A percentile compares a stretch with the other conserved stretches of the same genome.
Conservation (phyloP, 2,113 vertebrate genomes). For the Ginglymostoma cirratum region DNA sequence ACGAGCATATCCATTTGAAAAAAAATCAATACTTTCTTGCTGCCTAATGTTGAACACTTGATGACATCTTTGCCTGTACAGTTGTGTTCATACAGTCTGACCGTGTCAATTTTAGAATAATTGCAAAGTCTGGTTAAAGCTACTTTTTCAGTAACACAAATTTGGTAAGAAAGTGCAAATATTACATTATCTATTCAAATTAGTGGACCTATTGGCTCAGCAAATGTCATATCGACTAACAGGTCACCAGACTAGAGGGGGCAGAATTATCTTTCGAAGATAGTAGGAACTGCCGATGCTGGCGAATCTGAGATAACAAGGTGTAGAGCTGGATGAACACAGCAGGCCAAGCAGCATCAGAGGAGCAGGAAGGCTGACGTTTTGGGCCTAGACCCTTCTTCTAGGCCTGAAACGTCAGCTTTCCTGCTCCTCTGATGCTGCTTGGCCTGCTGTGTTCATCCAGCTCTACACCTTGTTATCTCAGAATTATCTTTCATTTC, state of each 20-base stretch:
- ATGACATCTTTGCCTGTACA: not conserved
- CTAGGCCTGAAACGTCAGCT: no score
- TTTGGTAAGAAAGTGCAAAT: not conserved
- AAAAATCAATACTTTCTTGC: not conserved
- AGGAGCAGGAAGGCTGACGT: no score
- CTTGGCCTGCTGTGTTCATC: no score
- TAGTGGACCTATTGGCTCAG: not conserved
- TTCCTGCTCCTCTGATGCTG: no score
- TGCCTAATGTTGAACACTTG: not conserved
- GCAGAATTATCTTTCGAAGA: not conserved
- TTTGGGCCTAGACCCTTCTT: no score
- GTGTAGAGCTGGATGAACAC: no score
- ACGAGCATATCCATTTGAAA: not conserved
- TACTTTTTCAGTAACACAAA: not conserved
- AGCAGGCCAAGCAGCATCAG: no score
- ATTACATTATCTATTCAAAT: not conserved
- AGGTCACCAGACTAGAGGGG: not conserved
- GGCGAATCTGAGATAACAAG: no score
- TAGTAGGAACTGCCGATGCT: no score
- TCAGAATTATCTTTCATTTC: not conserved
- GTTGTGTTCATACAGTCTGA: not conserved
- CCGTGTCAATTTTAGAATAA: not conserved
- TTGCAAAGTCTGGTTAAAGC: not conserved
- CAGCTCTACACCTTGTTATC: no score
- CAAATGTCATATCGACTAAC: not conserved